These are phyloP conservation scores for Bombus sibiricus DNA, from an alignment of 1,140 invertebrate genomes.

Conservation along the genomic window DNA sequence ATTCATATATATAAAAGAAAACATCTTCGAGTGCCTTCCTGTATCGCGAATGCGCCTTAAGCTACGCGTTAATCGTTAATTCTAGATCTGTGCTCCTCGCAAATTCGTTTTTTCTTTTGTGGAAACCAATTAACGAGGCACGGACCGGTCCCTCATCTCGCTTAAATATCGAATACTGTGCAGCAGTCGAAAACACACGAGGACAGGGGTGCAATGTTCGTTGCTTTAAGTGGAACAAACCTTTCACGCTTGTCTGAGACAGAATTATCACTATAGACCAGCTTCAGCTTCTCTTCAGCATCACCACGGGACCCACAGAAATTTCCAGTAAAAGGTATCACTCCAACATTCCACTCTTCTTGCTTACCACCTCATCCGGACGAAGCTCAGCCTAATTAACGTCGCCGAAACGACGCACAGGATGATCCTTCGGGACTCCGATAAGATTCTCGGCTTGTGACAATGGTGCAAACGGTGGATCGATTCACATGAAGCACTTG, in stretches of 20 bases:
- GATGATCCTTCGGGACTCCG: background rate
- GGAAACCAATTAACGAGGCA: background rate
- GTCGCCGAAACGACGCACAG: background rate
- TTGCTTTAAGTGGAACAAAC: background rate
- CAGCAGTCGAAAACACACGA: constrained; percentile 57
- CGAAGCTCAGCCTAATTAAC: background rate
- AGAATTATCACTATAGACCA: constrained; percentile 13
- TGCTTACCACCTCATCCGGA: background rate
- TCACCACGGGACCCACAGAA: background rate
- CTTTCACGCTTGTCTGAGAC: constrained; percentile 1
- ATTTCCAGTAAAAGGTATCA: background rate
- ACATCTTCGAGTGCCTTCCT: background rate
- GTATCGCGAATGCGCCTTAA: constrained; percentile 2
- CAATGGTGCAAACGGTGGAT: background rate
- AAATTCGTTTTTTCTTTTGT: background rate
- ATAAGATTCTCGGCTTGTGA: background rate
- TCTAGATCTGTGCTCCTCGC: background rate
- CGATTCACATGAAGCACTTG: constrained; percentile 79
- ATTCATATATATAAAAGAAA: constrained; percentile 42
- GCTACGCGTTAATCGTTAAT: background rate
- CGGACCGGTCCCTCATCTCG: constrained; percentile 22
- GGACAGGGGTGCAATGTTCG: constrained; percentile 2
- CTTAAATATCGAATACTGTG: constrained; percentile 65
- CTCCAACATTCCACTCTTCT: background rate
- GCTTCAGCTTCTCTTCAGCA: background rate